Conservation (phyloP, 2,113 vertebrate species). For the Passer domesticus region DNA sequence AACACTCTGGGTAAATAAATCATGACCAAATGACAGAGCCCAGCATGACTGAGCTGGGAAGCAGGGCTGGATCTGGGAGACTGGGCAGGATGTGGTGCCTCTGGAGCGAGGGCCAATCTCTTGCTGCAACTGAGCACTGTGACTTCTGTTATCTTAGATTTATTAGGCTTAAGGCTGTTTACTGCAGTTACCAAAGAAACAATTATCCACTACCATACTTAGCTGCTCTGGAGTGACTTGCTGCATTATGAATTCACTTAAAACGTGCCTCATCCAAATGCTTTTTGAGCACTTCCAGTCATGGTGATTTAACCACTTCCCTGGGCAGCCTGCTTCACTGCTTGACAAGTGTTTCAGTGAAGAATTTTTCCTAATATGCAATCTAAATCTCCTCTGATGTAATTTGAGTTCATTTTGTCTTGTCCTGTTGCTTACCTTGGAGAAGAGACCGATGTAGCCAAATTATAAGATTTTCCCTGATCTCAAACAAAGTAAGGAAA, state of each 20-base stretch:
- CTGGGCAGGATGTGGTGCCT: background rate
- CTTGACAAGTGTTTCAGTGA: background rate
- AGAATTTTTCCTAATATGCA: background rate
- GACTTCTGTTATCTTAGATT: background rate
- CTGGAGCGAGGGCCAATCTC: background rate
- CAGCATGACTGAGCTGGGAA: background rate
- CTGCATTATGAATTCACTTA: background rate
- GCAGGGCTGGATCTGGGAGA: background rate
- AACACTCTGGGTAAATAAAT: slow-evolving; percentile 41
- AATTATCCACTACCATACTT: background rate
- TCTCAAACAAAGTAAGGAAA: background rate
- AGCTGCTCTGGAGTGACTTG: background rate
- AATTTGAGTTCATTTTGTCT: background rate
- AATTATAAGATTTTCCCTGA: background rate
- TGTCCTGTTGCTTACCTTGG: background rate
- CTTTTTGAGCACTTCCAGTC: background rate
- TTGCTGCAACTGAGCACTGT: background rate
- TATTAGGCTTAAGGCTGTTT: background rate
- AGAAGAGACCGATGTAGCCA: background rate
- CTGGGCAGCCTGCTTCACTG: background rate
- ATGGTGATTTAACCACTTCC: background rate
- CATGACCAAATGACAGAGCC: background rate
- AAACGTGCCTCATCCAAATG: background rate
- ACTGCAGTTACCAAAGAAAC: background rate
- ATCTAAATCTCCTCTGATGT: background rate